Conservation (phyloP, 2,113 vertebrate species). For the Telmatochromis sp. region DNA sequence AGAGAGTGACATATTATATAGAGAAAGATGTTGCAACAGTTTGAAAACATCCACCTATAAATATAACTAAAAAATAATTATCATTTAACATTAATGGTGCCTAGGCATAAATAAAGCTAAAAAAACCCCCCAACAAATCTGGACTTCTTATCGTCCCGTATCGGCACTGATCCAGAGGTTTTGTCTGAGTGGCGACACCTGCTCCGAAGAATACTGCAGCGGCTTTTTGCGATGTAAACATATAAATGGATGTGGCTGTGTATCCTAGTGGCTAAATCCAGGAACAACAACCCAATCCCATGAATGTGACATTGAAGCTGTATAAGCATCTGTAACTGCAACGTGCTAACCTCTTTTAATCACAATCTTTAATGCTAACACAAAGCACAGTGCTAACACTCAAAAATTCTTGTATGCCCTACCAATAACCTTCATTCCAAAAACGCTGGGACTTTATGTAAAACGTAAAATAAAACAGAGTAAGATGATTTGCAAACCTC, state of each 20-base stretch:
- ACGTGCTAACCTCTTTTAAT: not conserved
- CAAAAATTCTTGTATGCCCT: not conserved
- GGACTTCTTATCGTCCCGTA: not conserved
- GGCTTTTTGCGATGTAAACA: not conserved
- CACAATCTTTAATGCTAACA: not conserved
- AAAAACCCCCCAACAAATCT: fast-evolving
- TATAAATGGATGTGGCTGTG: not conserved
- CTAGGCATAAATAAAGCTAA: not conserved
- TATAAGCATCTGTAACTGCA: not conserved
- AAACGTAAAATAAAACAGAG: not conserved
- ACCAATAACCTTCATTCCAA: not conserved
- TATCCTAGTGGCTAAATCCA: not conserved
- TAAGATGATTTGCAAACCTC: not conserved
- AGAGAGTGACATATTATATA: not conserved
- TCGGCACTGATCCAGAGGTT: not conserved
- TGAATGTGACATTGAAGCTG: not conserved
- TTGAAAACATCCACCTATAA: not conserved
- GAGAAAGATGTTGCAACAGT: not conserved
- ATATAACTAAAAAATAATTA: not conserved
- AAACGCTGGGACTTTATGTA: not conserved
- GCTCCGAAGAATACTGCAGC: not conserved
- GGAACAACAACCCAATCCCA: not conserved
- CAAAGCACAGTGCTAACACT: not conserved
- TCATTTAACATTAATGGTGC: not conserved
- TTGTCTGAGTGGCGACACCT: not conserved